Evolutionary conservation across 2,797 vertebrate genomes (phyloP).

Genomic region (Helostoma temminkii): DNA sequence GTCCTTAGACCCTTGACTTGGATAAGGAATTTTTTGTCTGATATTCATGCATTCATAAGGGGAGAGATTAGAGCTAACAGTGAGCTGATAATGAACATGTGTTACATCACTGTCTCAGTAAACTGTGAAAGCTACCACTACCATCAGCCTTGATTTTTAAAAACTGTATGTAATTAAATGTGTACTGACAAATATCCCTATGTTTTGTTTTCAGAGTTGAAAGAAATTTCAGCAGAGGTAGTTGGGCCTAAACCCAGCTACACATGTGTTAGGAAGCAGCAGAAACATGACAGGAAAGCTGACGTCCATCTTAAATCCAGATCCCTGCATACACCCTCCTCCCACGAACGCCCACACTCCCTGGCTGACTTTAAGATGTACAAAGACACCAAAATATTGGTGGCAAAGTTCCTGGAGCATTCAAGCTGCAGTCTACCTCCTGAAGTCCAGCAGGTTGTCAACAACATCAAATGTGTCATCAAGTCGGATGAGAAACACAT

Average conservation of each 20-base stretch:
- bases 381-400: slow-evolving; percentile 94
- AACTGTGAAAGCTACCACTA: neutral
- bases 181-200: slow-evolving; percentile 11
- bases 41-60: neutral
- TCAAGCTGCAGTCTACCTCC: slow-evolving; percentile 91
- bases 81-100: slow-evolving; percentile 3
- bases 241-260: slow-evolving; percentile 74
- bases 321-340: slow-evolving; percentile 73
- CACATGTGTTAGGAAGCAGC: slow-evolving; percentile 79
- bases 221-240: slow-evolving; percentile 66
- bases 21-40: too few species aligned
- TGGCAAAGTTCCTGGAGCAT: slow-evolving; percentile 96
- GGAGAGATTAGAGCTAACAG: neutral
- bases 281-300: slow-evolving; percentile 81
- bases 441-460: slow-evolving; percentile 93
- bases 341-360: slow-evolving; percentile 88
- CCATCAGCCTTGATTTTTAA: neutral
- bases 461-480: slow-evolving; percentile 91
- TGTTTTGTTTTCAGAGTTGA: slow-evolving; percentile 63
- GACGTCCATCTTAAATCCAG: slow-evolving; percentile 84
- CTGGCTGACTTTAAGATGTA: slow-evolving; percentile 94
- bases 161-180: slow-evolving; percentile 1
- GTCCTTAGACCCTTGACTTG: too few species aligned
- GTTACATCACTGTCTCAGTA: neutral
- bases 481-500: slow-evolving; percentile 92